Conservation (phyloP, 2,797 vertebrate genomes). For the Anguilla megastoma region DNA sequence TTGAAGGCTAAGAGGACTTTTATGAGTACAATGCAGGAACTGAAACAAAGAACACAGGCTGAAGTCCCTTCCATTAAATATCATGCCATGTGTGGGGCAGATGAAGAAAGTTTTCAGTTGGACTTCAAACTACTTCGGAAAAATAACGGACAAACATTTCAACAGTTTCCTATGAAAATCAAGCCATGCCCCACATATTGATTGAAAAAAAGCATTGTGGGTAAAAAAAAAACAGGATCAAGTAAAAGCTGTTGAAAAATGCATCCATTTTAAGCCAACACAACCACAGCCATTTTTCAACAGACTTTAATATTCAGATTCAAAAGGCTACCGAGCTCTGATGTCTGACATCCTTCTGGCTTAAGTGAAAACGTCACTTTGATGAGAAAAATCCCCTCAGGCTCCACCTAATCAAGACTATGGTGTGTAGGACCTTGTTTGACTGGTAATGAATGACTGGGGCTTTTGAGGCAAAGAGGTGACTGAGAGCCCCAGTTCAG, state of each 20-base stretch:
- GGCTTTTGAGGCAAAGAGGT: slow-evolving; percentile 8
- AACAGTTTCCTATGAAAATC: neutral
- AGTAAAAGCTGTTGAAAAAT: neutral
- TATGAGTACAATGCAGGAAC: neutral
- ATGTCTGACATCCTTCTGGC: neutral
- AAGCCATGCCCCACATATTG: neutral
- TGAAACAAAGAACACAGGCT: neutral
- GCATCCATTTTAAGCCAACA: neutral
- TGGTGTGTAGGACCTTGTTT: slow-evolving; percentile 6
- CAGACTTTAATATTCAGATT: neutral
- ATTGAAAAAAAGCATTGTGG: neutral
- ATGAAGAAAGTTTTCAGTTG: neutral
- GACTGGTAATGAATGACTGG: slow-evolving; percentile 4
- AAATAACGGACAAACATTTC: neutral
- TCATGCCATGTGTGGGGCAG: neutral
- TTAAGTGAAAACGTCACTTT: neutral
- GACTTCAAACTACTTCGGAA: neutral
- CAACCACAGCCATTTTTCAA: neutral
- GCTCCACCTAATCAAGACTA: neutral
- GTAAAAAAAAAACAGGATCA: neutral
- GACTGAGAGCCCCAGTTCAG: neutral
- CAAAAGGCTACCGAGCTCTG: neutral
- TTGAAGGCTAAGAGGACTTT: neutral
- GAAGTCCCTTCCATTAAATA: neutral
- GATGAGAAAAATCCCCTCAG: neutral